These are phyloP conservation scores for Pseudolycoriella hygida DNA, from an alignment of 2,888 invertebrate species.

Conservation along the genomic window DNA sequence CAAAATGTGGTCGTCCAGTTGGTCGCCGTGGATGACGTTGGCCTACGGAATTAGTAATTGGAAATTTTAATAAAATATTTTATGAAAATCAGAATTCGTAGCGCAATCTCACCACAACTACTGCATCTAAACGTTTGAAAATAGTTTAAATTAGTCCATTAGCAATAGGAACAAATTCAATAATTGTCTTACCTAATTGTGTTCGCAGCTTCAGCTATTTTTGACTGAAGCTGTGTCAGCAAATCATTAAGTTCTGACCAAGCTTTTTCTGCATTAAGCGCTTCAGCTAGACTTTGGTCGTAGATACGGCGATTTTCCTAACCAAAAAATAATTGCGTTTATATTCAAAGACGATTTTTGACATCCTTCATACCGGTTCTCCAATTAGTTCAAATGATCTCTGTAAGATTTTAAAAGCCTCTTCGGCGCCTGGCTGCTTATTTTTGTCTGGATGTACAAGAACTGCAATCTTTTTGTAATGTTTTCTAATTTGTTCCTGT, in stretches of 20 bases:
- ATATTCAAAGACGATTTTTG: too few relatives aligned
- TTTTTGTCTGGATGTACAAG: conserved; percentile 94
- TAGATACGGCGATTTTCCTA: conserved; percentile 59
- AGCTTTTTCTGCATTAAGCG: conserved; percentile 67
- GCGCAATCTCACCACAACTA: conserved; percentile 43
- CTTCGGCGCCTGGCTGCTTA: conserved; percentile 85
- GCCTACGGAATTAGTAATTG: conserved; percentile 24
- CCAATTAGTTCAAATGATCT: conserved; percentile 92
- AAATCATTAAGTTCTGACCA: conserved; percentile 79
- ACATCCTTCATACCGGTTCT: conserved; percentile 46
- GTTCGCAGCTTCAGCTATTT: conserved; percentile 87
- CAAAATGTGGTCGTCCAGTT: conserved; percentile 76
- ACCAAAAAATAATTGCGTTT: conserved; percentile 11
- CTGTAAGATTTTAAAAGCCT: conserved; percentile 89
- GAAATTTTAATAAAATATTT: too few relatives aligned
- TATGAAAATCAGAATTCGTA: too few relatives aligned
- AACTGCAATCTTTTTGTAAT: conserved; percentile 85
- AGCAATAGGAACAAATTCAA: not conserved
- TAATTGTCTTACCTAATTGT: conserved; percentile 45
- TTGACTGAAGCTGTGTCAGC: conserved; percentile 74
- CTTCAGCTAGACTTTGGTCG: conserved; percentile 53
- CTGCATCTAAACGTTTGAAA: conserved; percentile 47
- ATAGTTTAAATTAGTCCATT: not conserved
- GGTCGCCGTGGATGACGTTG: conserved; percentile 73
- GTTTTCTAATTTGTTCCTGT: conserved; percentile 86